Base-by-base conservation (phyloP, 2,113 vertebrate genomes). In the Fregata magnificens region DNA sequence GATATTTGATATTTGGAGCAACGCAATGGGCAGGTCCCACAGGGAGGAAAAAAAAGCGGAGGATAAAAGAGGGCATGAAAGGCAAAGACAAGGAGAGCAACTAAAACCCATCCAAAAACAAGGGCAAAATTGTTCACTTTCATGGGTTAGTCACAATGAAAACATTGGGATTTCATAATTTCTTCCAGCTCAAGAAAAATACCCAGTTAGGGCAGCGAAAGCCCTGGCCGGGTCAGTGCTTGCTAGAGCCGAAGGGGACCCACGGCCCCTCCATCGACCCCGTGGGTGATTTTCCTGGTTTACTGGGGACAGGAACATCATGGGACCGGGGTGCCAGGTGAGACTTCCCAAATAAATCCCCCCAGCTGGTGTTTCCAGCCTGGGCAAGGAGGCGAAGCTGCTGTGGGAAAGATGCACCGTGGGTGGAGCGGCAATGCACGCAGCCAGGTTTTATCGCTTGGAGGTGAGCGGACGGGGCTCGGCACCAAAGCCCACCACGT, bases 161-260 rank as follows among this genome's bases (percentile, higher is more conserved):
- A 96, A 97, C 66, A 95, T 16, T 58, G 56, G 40, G 56, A 94
- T 97, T 97, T 96, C 97, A 92, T 96, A 13, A 95, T 67, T 96
- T 88, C 87, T 96, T 96, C 92, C 88, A 95, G 71, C 83, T 92
- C 66, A 86, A 93, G 85, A 86, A 86, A 91, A 97, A 95, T 86
- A 96, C 67, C 90, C 63, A 18, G 6, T 38, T 24, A 52, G 81
- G 78, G 49, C 78, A 79, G 25, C 3, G 3, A 84, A 71, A 82
- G 31, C 42, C 17, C 16, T 90, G 86, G 25, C 78, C 1, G 17
- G 91, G 69, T 82, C 12, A 3, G 36, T n/a, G 70, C 0, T 0
- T 63, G 38, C 56, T 0, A 1, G 61, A 88, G 47, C 62, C 1
- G 3, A 73, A 72, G 53, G 61, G 29, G 29, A 86, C 26, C 44